A percentile compares a stretch with the other conserved stretches of the same genome.
These are phyloP conservation scores for Caenorhabditis becei DNA, from an alignment of 2,888 invertebrate species.

Conservation along the genomic window DNA sequence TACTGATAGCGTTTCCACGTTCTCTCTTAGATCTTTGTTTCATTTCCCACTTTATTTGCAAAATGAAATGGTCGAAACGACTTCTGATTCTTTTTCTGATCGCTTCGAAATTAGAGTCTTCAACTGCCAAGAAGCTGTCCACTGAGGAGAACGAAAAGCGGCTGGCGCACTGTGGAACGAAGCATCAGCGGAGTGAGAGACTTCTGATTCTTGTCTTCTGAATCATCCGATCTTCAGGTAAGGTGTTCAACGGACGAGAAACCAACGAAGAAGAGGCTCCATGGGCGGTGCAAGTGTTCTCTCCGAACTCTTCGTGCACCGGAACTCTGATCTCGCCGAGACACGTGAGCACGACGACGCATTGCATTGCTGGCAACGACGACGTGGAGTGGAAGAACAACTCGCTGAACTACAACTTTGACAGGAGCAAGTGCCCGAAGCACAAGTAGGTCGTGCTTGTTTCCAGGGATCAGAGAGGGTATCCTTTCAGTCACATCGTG, in stretches of 20 bases:
- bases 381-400: neutral
- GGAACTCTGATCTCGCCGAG: constrained; percentile 10
- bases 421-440: neutral
- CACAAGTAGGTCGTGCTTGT: neutral
- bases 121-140: constrained; percentile 1
- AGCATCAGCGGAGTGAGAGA: neutral
- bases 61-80: neutral
- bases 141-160: constrained; percentile 28
- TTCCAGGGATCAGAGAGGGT: no score
- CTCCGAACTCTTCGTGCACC: neutral
- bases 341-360: neutral
- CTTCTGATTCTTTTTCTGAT: constrained; percentile 10
- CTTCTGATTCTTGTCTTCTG: neutral
- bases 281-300: constrained; percentile 17
- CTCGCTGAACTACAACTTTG: neutral
- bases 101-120: neutral
- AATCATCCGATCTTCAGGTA: constrained; percentile 6
- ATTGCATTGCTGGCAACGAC: neutral
- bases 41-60: no score
- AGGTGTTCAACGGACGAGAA: constrained; percentile 23
- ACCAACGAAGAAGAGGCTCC: constrained; percentile 9
- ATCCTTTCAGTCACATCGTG: neutral
- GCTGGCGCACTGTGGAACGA: constrained; percentile 12
- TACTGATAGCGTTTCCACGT: no score
- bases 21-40: no score